Evolutionary conservation across 2,797 vertebrate genomes (phyloP), one percentile per base, ranked within the genome.

Genomic region (Hippoglossus hippoglossus): DNA sequence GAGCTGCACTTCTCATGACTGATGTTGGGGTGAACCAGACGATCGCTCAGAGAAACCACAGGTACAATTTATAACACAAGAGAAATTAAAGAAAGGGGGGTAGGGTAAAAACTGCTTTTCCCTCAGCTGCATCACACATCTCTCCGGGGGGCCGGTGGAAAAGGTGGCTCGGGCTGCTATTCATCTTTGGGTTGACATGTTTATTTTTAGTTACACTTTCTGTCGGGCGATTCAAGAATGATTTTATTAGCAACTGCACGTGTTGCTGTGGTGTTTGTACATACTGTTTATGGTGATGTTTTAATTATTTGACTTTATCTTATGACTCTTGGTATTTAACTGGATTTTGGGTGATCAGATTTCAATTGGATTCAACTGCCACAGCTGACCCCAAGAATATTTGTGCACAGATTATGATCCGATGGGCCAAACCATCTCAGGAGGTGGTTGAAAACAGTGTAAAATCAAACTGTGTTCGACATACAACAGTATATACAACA

Each of bases 151-250:
- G 63, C 26, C 67, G 13, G 62, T 61, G 77, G 77, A 75, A 89
- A 89, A 90, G 85, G 89, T 89, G 74, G 70, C 71, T 78, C 47
- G 6, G 74, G 67, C 79, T 52, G 75, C 84, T 70, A 92, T 94
- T 94, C 74, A 89, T 94, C 91, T 92, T 82, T 59, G 60, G 28
- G 67, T 15, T 86, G 90, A 91, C 86, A 84, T 78, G 81, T 92
- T 93, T 94, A 93, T 93, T 92, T 92, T 91, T 91, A 90, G 93
- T 90, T 92, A 85, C 66, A 75, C 75, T 81, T 90, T 90, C 83
- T 73, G 80, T 88, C 77, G 52, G 11, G 67, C 72, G 73, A 77
- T 82, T 90, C 75, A 60, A 73, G 75, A 56, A 76, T 82, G 77
- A 81, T 83, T 85, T 71, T 73, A 87, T 63, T 74, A 65, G 55